These are phyloP conservation scores for Paramuricea clavata DNA, from an alignment of 92 coral and sea anemone species.

Conservation along the genomic window DNA sequence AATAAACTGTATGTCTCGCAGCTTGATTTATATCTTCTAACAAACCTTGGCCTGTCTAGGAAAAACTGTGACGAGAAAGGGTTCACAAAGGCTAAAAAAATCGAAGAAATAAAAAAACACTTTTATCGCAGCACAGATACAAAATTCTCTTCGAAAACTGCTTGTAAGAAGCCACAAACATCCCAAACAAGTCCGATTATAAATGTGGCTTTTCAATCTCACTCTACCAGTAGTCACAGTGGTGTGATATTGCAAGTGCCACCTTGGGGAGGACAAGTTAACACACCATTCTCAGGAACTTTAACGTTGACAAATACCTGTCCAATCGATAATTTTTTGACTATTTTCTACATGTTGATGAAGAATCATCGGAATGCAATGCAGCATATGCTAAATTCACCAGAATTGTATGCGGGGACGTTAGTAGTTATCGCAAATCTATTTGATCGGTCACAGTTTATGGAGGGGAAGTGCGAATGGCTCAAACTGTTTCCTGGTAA, in stretches of 20 bases:
- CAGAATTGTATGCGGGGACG: neutral
- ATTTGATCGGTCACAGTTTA: neutral
- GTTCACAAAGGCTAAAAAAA: slow-evolving; percentile 29
- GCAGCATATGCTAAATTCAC: neutral
- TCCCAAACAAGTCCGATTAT: too few species aligned
- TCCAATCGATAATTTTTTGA: slow-evolving; percentile 64
- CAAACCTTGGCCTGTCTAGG: slow-evolving; percentile 25
- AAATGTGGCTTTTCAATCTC: slow-evolving; percentile 45
- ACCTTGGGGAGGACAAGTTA: slow-evolving; percentile 60
- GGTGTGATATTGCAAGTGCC: slow-evolving; percentile 41
- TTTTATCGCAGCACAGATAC: neutral
- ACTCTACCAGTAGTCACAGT: neutral
- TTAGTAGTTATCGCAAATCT: neutral
- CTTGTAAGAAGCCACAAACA: neutral
- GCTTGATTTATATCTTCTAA: slow-evolving; percentile 52
- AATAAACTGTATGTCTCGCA: slow-evolving; percentile 59
- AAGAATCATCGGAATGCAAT: neutral
- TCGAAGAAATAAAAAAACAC: slow-evolving; percentile 5
- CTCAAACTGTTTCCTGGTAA: slow-evolving; percentile 23
- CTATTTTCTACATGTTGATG: slow-evolving; percentile 52
- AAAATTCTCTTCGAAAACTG: neutral
- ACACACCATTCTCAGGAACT: slow-evolving; percentile 27
- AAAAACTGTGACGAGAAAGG: slow-evolving; percentile 67
- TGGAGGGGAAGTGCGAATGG: slow-evolving; percentile 35
- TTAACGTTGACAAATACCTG: slow-evolving; percentile 45